Evolutionary conservation across 2,888 invertebrate species (phyloP).

Genomic region (Phoenoteleia sp.): DNA sequence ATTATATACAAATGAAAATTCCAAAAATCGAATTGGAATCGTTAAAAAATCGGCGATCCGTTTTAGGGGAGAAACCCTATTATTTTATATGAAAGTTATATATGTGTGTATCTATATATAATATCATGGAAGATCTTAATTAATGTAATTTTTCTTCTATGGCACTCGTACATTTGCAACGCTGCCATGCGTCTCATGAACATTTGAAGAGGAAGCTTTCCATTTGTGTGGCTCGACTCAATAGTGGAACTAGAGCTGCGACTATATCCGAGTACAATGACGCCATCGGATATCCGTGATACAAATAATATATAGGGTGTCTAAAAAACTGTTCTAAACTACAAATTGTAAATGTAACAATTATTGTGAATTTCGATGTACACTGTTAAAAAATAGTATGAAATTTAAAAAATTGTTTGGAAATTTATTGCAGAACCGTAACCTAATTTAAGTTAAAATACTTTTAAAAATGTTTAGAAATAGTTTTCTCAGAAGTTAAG

Average conservation of each 20-base stretch:
- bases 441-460: no score
- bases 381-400: no score
- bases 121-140: conserved; percentile 55
- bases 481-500: no score
- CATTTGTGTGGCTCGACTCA: conserved; percentile 69
- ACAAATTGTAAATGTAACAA: background rate
- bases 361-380: no score
- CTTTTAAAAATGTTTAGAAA: no score
- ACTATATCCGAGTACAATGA: conserved; percentile 70
- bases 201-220: conserved; percentile 71
- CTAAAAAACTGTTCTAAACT: conserved; percentile 33
- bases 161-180: conserved; percentile 58
- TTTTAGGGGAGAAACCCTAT: no score
- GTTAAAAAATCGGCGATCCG: no score
- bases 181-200: conserved; percentile 61
- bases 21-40: no score
- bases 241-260: conserved; percentile 69
- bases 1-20: no score
- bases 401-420: no score
- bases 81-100: no score
- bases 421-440: no score
- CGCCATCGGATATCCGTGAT: conserved; percentile 69
- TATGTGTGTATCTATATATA: conserved; percentile 42
- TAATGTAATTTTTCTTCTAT: conserved; percentile 68
- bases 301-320: conserved; percentile 60